Conservation (phyloP, 2,888 invertebrate species). For the Axea sp. region DNA sequence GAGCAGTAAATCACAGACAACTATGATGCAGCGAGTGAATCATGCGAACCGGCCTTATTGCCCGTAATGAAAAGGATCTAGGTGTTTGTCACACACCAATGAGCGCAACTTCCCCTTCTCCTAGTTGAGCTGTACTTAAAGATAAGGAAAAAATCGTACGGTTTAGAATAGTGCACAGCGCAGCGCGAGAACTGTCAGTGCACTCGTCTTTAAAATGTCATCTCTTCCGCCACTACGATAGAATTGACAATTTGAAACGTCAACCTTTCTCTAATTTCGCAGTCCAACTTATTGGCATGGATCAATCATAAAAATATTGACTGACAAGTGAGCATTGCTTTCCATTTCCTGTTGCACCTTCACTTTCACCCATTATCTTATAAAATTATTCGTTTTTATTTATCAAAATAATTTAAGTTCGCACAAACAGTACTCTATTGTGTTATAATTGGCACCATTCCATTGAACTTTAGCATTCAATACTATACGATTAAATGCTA, state of each 20-base stretch:
- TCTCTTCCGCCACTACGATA: neutral
- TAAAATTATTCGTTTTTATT: no score
- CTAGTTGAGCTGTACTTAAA: neutral
- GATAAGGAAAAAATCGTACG: neutral
- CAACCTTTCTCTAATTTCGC: neutral
- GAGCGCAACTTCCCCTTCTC: conserved; percentile 1
- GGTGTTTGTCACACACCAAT: no score
- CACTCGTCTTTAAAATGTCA: conserved; percentile 7
- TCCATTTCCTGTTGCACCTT: neutral
- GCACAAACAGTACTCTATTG: neutral
- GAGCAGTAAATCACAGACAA: no score
- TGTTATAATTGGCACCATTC: neutral
- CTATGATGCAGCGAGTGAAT: no score
- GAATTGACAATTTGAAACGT: conserved; percentile 1
- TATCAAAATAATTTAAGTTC: no score
- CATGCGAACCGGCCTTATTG: no score
- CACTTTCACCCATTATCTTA: neutral
- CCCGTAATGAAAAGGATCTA: no score
- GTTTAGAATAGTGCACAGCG: conserved; percentile 11
- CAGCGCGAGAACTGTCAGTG: conserved; percentile 10
- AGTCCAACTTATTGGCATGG: neutral
- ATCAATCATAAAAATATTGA: neutral
- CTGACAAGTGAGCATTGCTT: neutral
- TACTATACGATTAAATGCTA: no score
- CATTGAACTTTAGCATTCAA: neutral